phyloP scores from a whole-genome alignment of 92 coral and sea anemone species.

The Paragorgia papillata region DNA sequence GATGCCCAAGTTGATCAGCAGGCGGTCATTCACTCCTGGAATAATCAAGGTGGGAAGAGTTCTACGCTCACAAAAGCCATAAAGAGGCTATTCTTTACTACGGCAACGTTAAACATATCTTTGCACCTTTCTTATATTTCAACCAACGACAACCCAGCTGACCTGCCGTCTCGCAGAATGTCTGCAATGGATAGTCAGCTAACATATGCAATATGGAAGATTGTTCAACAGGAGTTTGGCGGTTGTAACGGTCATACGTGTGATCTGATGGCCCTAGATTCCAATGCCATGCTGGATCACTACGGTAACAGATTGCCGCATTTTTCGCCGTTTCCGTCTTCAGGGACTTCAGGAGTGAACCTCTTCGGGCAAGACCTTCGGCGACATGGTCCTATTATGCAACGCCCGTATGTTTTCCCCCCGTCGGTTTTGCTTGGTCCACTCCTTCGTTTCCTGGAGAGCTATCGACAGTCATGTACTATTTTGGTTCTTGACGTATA shows the following conservation, averaged over 20 bases:
- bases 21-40: conserved; percentile 15
- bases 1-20: conserved; percentile 19
- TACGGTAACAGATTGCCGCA: conserved; percentile 47
- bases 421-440: conserved; percentile 51
- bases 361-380: conserved; percentile 46
- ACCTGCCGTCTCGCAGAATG: conserved; percentile 56
- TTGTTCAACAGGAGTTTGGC: conserved; percentile 49
- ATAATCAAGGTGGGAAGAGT: background rate
- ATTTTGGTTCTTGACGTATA: conserved; percentile 30
- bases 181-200: conserved; percentile 46
- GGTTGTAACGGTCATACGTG: conserved; percentile 45
- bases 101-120: conserved; percentile 21
- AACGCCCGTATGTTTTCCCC: conserved; percentile 52
- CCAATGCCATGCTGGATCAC: conserved; percentile 48
- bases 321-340: conserved; percentile 56
- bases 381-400: conserved; percentile 18
- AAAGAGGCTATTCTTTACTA: conserved; percentile 8
- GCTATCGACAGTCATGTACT: conserved; percentile 38
- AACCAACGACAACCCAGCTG: no score
- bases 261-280: conserved; percentile 53
- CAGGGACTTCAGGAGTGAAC: conserved; percentile 55
- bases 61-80: background rate
- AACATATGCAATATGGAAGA: conserved; percentile 27
- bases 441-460: conserved; percentile 49
- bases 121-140: conserved; percentile 48